Evolutionary conservation across 2,888 invertebrate species (phyloP).

Genomic region (Crossocerus cetratus): DNA sequence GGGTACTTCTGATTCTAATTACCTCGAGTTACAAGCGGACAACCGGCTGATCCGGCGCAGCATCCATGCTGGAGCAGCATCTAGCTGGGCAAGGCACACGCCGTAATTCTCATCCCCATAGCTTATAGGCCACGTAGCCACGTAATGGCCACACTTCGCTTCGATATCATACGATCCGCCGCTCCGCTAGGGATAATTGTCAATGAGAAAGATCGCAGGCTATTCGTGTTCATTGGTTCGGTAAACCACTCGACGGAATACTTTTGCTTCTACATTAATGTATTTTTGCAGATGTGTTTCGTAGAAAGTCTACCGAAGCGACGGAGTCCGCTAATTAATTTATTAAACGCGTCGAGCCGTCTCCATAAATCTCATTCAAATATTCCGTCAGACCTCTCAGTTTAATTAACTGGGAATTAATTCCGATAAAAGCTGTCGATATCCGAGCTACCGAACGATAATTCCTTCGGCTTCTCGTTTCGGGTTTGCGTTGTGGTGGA

Average conservation of each 20-base stretch:
- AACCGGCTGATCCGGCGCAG: slow-evolving; percentile 48
- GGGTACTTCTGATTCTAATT: slow-evolving; percentile 64
- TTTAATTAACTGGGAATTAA: not conserved
- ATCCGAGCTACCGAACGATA: not conserved
- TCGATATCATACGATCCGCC: slow-evolving; percentile 28
- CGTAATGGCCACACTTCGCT: slow-evolving; percentile 36
- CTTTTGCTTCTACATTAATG: too few relatives aligned
- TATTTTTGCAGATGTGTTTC: too few relatives aligned
- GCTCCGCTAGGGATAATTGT: slow-evolving; percentile 39
- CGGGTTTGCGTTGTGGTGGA: too few relatives aligned
- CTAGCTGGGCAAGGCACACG: slow-evolving; percentile 36
- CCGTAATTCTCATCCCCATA: slow-evolving; percentile 48
- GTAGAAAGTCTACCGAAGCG: not conserved
- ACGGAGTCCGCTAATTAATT: not conserved
- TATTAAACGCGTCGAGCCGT: not conserved
- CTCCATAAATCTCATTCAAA: not conserved
- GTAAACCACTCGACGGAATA: too few relatives aligned
- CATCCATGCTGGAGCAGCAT: slow-evolving; percentile 24
- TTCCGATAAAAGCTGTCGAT: not conserved
- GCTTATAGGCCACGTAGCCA: slow-evolving; percentile 51
- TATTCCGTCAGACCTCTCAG: not conserved
- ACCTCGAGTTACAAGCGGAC: slow-evolving; percentile 62
- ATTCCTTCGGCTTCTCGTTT: not conserved
- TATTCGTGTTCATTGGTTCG: not conserved
- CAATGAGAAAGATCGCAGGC: not conserved